Percentiles rank a stretch among this genome's conserved stretches.
These are phyloP conservation scores for Pogonognathellus flavescens DNA, from an alignment of 1,140 invertebrate species.

Conservation along the genomic window DNA sequence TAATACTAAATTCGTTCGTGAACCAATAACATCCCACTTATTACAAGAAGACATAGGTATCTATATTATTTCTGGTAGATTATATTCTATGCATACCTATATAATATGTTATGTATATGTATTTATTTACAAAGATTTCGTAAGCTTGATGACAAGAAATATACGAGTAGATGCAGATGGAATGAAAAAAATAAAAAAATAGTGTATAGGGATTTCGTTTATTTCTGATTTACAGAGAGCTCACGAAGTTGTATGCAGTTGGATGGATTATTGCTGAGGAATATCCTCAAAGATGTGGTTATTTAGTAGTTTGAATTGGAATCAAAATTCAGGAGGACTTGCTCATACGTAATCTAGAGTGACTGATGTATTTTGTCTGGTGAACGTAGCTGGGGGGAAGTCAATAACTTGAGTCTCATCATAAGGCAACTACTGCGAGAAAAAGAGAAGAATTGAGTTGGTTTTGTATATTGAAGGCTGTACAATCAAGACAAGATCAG, in stretches of 20 bases:
- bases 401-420: conserved; percentile 25
- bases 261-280: background rate
- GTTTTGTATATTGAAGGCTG: conserved; percentile 31
- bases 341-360: background rate
- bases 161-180: too few species aligned
- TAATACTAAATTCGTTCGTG: too few species aligned
- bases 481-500: conserved; percentile 38
- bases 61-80: too few species aligned
- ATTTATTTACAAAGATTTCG: too few species aligned
- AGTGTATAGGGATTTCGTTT: background rate
- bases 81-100: too few species aligned
- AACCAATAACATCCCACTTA: too few species aligned
- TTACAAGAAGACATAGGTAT: too few species aligned
- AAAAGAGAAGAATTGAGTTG: conserved; percentile 23
- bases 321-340: conserved; percentile 34
- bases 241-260: background rate
- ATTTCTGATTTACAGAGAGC: background rate
- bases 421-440: conserved; percentile 12
- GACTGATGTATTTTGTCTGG: conserved; percentile 7
- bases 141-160: too few species aligned
- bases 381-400: conserved; percentile 13
- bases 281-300: background rate
- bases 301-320: background rate
- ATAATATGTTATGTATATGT: too few species aligned
- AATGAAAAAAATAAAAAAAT: background rate